phyloP scores from a whole-genome alignment of 1,140 invertebrate genomes.

The Drosophila melanica region DNA sequence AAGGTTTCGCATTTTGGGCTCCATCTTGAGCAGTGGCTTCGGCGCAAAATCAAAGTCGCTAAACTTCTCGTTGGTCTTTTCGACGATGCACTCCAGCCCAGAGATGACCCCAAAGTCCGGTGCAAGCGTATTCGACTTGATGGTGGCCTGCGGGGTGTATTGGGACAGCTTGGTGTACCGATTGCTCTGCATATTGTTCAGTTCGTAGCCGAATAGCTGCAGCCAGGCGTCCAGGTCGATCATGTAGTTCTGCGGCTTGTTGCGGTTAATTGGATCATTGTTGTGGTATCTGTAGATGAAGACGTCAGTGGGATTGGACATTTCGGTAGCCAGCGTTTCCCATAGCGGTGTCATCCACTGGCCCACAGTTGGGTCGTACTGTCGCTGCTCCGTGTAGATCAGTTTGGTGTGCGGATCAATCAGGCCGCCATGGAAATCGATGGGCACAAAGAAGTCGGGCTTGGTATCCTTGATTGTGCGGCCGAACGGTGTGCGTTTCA shows the following conservation, averaged over 20 bases:
- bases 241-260: constrained; percentile 91
- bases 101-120: constrained; percentile 95
- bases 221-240: constrained; percentile 94
- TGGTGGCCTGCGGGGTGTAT: constrained; percentile 89
- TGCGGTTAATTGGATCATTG: constrained; percentile 95
- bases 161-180: constrained; percentile 90
- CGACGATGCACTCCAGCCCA: constrained; percentile 93
- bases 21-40: constrained; percentile 91
- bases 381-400: constrained; percentile 89
- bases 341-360: constrained; percentile 98
- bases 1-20: constrained; percentile 91
- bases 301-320: constrained; percentile 93
- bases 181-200: constrained; percentile 93
- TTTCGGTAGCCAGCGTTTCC: constrained; percentile 91
- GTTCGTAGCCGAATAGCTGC: constrained; percentile 93
- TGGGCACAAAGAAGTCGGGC: constrained; percentile 94
- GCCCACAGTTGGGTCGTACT: constrained; percentile 96
- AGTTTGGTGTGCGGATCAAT: constrained; percentile 93
- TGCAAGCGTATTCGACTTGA: constrained; percentile 90
- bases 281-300: constrained; percentile 96
- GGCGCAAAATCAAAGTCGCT: constrained; percentile 92
- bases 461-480: constrained; percentile 94
- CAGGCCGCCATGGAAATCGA: constrained; percentile 96
- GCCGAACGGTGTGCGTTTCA: constrained; percentile 95
- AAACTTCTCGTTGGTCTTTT: constrained; percentile 92